These are phyloP conservation scores for Dicycla oo DNA, from an alignment of 2,888 invertebrate species.

Conservation along the genomic window DNA sequence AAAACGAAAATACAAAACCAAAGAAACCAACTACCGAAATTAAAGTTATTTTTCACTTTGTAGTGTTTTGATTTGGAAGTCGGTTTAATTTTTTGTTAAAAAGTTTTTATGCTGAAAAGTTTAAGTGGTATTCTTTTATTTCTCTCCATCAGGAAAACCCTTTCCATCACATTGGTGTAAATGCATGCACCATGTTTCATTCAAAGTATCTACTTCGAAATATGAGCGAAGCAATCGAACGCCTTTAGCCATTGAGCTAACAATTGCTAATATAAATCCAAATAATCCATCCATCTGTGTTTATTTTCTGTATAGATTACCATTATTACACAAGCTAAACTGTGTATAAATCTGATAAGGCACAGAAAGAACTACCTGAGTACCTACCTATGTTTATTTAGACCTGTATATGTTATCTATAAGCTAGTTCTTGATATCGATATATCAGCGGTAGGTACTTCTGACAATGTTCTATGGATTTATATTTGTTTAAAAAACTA, in stretches of 20 bases:
- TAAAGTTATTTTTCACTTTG: too few relatives aligned
- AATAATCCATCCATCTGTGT: conserved; percentile 5
- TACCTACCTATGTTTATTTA: conserved; percentile 37
- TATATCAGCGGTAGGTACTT: conserved; percentile 6
- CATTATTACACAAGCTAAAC: conserved; percentile 13
- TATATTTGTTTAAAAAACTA: conserved; percentile 11
- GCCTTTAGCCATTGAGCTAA: background rate
- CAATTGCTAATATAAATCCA: background rate
- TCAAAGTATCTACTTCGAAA: too few relatives aligned
- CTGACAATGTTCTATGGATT: background rate
- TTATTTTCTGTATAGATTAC: conserved; percentile 17
- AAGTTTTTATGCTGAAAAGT: too few relatives aligned
- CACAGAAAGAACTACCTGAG: background rate
- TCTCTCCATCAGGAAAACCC: too few relatives aligned
- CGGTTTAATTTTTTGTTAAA: too few relatives aligned
- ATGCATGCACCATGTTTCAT: too few relatives aligned
- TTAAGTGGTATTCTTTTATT: too few relatives aligned
- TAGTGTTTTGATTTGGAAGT: too few relatives aligned
- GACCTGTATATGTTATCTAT: conserved; percentile 33
- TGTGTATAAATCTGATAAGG: conserved; percentile 43
- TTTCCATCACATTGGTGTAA: too few relatives aligned
- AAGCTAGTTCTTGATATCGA: background rate
- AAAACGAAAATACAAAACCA: too few relatives aligned
- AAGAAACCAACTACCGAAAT: too few relatives aligned
- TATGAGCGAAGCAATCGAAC: too few relatives aligned